Conservation (phyloP, 2,888 invertebrate species). For the Taphrorychus bicolor region DNA sequence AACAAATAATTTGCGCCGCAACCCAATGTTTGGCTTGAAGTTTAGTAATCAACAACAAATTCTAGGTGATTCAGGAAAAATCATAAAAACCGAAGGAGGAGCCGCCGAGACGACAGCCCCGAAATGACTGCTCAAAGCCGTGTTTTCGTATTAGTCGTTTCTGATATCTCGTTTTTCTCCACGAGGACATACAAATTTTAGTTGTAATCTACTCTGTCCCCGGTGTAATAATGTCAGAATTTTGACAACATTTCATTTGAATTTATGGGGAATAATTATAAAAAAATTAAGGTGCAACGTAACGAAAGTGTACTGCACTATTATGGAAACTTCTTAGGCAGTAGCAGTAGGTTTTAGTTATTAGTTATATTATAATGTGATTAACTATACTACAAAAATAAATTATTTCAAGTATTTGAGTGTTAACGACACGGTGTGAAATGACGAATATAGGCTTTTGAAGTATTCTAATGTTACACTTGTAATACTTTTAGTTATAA, state of each 20-base stretch:
- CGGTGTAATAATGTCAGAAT: too few relatives aligned
- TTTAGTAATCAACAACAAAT: neutral
- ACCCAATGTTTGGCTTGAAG: neutral
- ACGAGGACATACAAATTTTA: neutral
- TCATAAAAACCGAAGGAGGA: constrained; percentile 62
- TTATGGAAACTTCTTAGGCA: too few relatives aligned
- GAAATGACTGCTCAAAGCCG: neutral
- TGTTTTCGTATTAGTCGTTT: neutral
- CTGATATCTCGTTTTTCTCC: neutral
- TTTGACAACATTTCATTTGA: too few relatives aligned
- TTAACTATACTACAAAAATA: neutral
- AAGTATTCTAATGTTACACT: neutral
- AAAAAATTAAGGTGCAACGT: too few relatives aligned
- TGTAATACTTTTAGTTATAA: neutral
- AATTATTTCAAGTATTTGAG: too few relatives aligned
- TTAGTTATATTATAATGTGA: neutral
- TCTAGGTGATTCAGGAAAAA: constrained; percentile 62
- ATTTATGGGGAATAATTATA: too few relatives aligned
- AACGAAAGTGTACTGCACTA: too few relatives aligned
- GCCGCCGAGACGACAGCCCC: constrained; percentile 1
- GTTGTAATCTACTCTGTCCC: too few relatives aligned
- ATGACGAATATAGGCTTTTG: neutral
- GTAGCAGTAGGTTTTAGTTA: neutral
- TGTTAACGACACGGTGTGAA: too few relatives aligned
- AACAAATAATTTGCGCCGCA: neutral